Evolutionary conservation across 1,140 invertebrate genomes (phyloP), one percentile per base, ranked within the genome.

Genomic region (Cephus cinctus): DNA sequence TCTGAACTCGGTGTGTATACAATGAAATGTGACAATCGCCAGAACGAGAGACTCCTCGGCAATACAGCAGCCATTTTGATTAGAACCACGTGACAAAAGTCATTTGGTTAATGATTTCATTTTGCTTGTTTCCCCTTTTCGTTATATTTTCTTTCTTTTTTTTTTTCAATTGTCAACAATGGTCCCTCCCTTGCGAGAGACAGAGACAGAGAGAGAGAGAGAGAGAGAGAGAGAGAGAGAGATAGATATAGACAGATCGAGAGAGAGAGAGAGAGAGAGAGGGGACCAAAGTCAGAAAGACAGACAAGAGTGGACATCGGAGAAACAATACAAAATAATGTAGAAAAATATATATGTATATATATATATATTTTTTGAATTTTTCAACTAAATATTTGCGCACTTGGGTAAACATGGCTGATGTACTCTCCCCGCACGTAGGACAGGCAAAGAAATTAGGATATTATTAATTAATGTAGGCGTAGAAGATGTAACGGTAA

Each of bases 371-470:
- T 30, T 30, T 30, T 9, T 30, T 30, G 8, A 4, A 15, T 36
- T 36, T 36, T 36, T 36, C 19, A 0, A 15, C 19, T 36, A 8
- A 15, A 15, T 30, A 1, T 36, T 36, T 27, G n/a, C n/a, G n/a
- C n/a, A n/a, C n/a, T n/a, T n/a, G 19, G 34, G 34, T 18, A 12
- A 36, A 45, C 62, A 62, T 69, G 61, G 61, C 61, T 71, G 54
- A 61, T 73, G 65, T 73, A 67, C 59, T 65, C 66, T 75, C 61
- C 65, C 69, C 66, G 69, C 71, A 63, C 63, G 67, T 73, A 73
- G 68, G 66, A 71, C 62, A 71, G 59, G 51, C 49, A 56, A 44
- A 49, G 50, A 54, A 61, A n/a, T n/a, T n/a, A n/a, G n/a, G n/a
- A n/a, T n/a, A n/a, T n/a, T n/a, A n/a, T n/a, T n/a, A n/a, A n/a